phyloP scores from a whole-genome alignment of 2,113 vertebrate genomes.

The Neofelis nebulosa region DNA sequence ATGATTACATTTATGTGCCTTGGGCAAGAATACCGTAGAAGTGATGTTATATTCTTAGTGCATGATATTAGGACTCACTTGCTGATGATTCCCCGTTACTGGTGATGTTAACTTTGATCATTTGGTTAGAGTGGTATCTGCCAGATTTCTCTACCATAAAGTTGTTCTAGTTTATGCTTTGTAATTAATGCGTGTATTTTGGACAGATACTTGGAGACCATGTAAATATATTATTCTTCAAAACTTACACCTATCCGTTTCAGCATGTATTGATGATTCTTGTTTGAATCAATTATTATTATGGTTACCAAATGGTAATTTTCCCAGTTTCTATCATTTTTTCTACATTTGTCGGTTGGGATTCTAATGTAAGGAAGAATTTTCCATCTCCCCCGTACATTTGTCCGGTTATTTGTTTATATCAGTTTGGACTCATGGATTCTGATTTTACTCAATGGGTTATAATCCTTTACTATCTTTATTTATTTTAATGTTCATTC shows the following conservation, averaged over 20 bases:
- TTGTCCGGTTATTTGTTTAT: not conserved
- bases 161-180: not conserved
- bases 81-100: not conserved
- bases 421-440: not conserved
- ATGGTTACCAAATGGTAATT: slow-evolving; percentile 10
- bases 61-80: not conserved
- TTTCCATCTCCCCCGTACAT: not conserved
- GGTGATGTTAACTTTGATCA: not conserved
- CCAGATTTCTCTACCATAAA: not conserved
- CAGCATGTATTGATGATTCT: slow-evolving; percentile 6
- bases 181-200: not conserved
- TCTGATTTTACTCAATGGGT: not conserved
- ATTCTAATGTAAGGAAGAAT: slow-evolving; percentile 5
- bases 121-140: not conserved
- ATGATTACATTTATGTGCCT: not conserved
- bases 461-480: not conserved
- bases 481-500: slow-evolving; percentile 11
- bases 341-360: not conserved
- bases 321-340: not conserved
- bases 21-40: not conserved
- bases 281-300: not conserved
- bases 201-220: not conserved
- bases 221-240: not conserved
- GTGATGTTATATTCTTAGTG: not conserved
- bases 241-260: not conserved